phyloP scores from a whole-genome alignment of 2,113 vertebrate genomes.

The Lethenteron reissneri region DNA sequence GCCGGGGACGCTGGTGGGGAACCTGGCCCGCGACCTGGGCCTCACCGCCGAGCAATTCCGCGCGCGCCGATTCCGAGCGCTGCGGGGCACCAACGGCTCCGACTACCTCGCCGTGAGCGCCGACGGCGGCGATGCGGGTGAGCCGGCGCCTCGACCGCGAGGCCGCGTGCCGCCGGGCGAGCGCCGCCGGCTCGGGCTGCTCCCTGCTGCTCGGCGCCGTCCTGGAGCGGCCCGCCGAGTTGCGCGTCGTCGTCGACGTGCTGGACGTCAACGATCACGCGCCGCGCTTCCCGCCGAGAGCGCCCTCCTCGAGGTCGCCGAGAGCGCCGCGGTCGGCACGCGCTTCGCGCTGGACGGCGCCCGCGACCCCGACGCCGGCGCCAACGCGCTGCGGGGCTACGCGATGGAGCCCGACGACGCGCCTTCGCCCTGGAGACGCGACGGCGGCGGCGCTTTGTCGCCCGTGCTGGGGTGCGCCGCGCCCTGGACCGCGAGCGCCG shows the following conservation, averaged over 20 bases:
- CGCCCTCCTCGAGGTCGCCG: conserved; percentile 90
- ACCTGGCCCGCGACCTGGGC: conserved; percentile 83
- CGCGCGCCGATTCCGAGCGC: conserved; percentile 15
- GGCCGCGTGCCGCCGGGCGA: conserved; percentile 57
- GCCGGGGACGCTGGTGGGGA: conserved; percentile 78
- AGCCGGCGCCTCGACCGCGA: conserved; percentile 90
- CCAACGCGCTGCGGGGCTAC: too few species aligned
- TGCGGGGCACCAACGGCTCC: conserved; percentile 20
- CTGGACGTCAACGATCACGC: conserved; percentile 94
- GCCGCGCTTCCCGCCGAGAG: conserved; percentile 73
- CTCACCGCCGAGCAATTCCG: too few species aligned
- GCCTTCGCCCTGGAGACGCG: too few species aligned
- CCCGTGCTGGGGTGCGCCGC: too few species aligned
- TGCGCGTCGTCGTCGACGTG: conserved; percentile 97
- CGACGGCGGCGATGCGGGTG: conserved; percentile 78
- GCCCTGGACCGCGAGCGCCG: too few species aligned
- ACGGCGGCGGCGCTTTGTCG: too few species aligned
- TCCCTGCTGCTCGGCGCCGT: conserved; percentile 79
- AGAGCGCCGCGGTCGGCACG: conserved; percentile 86
- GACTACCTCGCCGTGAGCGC: conserved; percentile 83
- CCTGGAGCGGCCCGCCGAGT: conserved; percentile 89
- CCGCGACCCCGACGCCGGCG: too few species aligned
- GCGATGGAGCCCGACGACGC: too few species aligned
- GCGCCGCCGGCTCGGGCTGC: conserved; percentile 38
- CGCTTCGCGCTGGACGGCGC: too few species aligned